These are phyloP conservation scores for Poecilia latipinna DNA, from an alignment of 2,113 vertebrate genomes.

Conservation along the genomic window DNA sequence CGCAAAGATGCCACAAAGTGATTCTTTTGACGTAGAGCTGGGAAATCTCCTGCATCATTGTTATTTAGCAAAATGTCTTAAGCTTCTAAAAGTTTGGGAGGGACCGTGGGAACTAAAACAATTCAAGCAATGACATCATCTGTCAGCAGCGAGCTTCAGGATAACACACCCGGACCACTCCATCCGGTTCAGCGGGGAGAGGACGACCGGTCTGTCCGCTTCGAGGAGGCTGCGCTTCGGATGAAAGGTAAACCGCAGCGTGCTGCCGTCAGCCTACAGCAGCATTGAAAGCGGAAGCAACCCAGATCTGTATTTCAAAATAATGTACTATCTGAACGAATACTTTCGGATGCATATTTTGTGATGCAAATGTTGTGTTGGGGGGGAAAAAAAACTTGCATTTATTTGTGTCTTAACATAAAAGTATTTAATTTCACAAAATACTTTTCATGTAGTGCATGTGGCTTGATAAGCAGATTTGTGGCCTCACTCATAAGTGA, in stretches of 20 bases:
- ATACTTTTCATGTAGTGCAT: too few species aligned
- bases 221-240: not conserved
- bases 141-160: not conserved
- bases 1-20: too few species aligned
- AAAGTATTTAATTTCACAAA: too few species aligned
- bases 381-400: too few species aligned
- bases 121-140: not conserved
- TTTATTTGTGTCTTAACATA: too few species aligned
- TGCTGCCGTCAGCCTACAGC: not conserved
- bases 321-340: not conserved
- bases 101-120: too few species aligned
- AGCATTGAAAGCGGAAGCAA: not conserved
- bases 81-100: too few species aligned
- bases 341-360: not conserved
- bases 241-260: not conserved
- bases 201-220: conserved; percentile 60
- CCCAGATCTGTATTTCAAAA: not conserved
- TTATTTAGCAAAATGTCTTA: too few species aligned
- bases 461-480: too few species aligned
- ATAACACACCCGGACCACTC: conserved; percentile 21
- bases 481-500: too few species aligned
- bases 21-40: too few species aligned
- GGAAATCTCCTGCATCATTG: too few species aligned
- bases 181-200: conserved; percentile 7
- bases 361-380: not conserved